Percentiles rank a stretch among this genome's conserved stretches.
Conservation (phyloP, 2,113 vertebrate genomes). For the Malurus alboscapulatus region DNA sequence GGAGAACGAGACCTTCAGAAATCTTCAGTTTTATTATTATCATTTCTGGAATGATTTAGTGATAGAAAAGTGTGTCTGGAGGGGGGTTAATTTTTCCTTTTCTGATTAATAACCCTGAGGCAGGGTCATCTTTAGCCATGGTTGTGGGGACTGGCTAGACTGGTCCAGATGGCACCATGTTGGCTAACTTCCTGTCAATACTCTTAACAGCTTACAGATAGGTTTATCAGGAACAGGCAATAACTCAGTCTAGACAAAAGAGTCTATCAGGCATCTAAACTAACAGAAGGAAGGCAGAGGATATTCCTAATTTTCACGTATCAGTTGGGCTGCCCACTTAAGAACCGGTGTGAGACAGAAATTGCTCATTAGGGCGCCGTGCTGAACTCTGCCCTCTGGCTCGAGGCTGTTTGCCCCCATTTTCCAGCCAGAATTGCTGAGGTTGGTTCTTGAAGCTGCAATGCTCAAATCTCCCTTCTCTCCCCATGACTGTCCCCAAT, state of each 20-base stretch:
- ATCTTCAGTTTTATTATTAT: background rate
- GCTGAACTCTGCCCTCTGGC: background rate
- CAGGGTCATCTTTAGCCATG: background rate
- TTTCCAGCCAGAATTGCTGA: background rate
- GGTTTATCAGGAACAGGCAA: constrained; percentile 43
- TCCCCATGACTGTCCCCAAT: background rate
- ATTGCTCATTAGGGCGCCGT: background rate
- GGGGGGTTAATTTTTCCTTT: background rate
- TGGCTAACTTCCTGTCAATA: constrained; percentile 67
- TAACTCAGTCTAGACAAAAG: constrained; percentile 63
- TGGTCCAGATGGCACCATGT: constrained; percentile 56
- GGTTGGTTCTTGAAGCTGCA: background rate
- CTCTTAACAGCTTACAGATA: constrained; percentile 67
- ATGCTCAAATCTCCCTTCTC: background rate
- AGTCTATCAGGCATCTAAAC: constrained; percentile 36
- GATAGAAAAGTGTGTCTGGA: background rate
- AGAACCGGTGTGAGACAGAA: background rate
- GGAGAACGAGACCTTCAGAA: background rate
- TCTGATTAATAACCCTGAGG: background rate
- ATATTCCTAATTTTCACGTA: constrained; percentile 39
- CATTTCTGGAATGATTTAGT: background rate
- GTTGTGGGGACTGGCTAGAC: constrained; percentile 40
- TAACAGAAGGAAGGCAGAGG: constrained; percentile 59
- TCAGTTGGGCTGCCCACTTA: background rate
- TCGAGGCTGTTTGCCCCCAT: accelerated